Percentiles rank a stretch among this genome's conserved stretches.
phyloP scores from a whole-genome alignment of 2,797 vertebrate genomes.

The Leuciscus waleckii region DNA sequence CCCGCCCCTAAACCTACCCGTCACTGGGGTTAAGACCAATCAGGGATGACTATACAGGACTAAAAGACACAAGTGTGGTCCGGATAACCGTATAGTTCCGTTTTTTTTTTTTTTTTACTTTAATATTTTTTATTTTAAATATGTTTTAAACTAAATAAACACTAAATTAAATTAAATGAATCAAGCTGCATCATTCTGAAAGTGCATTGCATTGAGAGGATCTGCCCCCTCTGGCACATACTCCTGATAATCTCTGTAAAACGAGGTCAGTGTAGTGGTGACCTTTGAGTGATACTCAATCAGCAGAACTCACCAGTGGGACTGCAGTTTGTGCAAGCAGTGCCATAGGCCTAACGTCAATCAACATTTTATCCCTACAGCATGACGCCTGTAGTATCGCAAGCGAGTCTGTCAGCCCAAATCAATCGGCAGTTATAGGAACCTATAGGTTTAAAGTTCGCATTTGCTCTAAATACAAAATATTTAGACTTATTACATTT shows the following conservation, averaged over 20 bases:
- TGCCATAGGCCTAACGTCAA: constrained; percentile 24
- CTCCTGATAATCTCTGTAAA: background rate
- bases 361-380: constrained; percentile 11
- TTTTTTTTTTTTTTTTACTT: too few relatives aligned
- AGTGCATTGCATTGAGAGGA: background rate
- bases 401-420: background rate
- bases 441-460: background rate
- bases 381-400: background rate
- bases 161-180: background rate
- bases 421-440: constrained; percentile 22
- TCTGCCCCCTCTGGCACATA: background rate
- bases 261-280: background rate
- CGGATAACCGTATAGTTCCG: too few relatives aligned
- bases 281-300: background rate
- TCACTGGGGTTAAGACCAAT: too few relatives aligned
- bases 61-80: too few relatives aligned
- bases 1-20: too few relatives aligned
- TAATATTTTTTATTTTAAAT: background rate
- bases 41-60: too few relatives aligned
- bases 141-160: background rate
- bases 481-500: background rate
- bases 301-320: background rate
- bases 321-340: background rate
- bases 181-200: background rate
- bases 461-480: background rate